Base-by-base conservation (phyloP, 1,140 invertebrate genomes). In the Atta colombica region DNA sequence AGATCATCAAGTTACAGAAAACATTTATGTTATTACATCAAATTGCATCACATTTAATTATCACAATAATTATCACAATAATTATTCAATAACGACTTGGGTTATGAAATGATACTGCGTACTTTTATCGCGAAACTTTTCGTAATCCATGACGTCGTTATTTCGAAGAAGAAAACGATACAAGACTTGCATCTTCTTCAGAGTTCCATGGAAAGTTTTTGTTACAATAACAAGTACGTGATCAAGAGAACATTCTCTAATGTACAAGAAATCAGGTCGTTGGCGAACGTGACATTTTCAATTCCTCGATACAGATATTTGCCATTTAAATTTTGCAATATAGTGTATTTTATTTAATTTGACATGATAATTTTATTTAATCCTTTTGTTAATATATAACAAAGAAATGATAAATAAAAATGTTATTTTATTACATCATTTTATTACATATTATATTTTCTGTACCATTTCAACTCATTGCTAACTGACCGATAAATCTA, bases 191-290 rank as follows among this genome's bases (percentile, higher is more conserved):
- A 45, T 58, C 18, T 21, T 61, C 28, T 25, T 18, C 63, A 39
- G 21, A 74, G 35, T 78, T 74, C 4, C 35, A n/a, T 7, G 3
- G 18, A 25, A 51, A 75, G 85, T 89, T 89, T 78, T 82, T 87
- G 28, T 75, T 72, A 77, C 81, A 82, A 87, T 90, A 89, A 87
- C 85, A n/a, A 61, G 71, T 61, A 90, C 88, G 88, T 90, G 88
- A 90, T 90, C 88, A 69, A 31, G 65, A 35, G 71, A 61, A 21
- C 10, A n/a, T 49, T 58, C 16, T 4, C 18, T 51, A 51, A 51
- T 21, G 68, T 61, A 45, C 18, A 12, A 60, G 28, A 84, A 53
- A n/a, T 61, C 80, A 49, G 51, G 5, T 28, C 21, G 55, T 49
- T 75, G 18, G 51, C 39, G 55, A 55, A 86, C 68, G 84, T 61